phyloP scores from a whole-genome alignment of 2,888 invertebrate genomes.

The Drosophila suboccidentalis region DNA sequence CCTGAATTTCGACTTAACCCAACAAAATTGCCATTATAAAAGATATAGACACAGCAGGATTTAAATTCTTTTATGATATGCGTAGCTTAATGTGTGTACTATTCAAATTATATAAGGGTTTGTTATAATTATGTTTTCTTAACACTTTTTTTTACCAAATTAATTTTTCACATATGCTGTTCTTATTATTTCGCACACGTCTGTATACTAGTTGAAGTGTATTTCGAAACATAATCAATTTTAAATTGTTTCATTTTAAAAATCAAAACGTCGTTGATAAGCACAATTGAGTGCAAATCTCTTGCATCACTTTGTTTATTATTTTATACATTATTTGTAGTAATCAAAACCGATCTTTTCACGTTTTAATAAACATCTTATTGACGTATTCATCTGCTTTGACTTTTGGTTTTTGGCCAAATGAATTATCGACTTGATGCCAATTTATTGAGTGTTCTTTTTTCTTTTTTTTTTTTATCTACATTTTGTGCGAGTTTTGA shows the following conservation, averaged over 20 bases:
- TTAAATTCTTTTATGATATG: no score
- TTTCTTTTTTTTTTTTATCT: slow-evolving; percentile 23
- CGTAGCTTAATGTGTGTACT: no score
- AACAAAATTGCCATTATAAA: no score
- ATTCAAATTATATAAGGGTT: no score
- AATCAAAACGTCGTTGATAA: slow-evolving; percentile 7
- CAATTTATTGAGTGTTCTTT: slow-evolving; percentile 45
- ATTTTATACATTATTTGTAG: slow-evolving; percentile 6
- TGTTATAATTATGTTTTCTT: no score
- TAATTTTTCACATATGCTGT: no score
- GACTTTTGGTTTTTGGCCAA: slow-evolving; percentile 28
- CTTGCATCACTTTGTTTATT: slow-evolving; percentile 7
- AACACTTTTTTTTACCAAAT: no score
- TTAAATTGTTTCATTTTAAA: slow-evolving; percentile 1
- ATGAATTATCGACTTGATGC: slow-evolving; percentile 61
- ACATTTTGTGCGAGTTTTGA: slow-evolving; percentile 22
- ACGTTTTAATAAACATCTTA: slow-evolving; percentile 43
- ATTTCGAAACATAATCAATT: not conserved
- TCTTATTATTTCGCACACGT: no score
- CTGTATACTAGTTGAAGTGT: not conserved
- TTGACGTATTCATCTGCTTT: slow-evolving; percentile 29
- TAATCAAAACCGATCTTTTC: slow-evolving; percentile 30
- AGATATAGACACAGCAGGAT: no score
- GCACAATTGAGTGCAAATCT: slow-evolving; percentile 8
- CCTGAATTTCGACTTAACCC: no score